Conservation (phyloP, 92 coral and sea anemone species). For the Blastomussa wellsi region DNA sequence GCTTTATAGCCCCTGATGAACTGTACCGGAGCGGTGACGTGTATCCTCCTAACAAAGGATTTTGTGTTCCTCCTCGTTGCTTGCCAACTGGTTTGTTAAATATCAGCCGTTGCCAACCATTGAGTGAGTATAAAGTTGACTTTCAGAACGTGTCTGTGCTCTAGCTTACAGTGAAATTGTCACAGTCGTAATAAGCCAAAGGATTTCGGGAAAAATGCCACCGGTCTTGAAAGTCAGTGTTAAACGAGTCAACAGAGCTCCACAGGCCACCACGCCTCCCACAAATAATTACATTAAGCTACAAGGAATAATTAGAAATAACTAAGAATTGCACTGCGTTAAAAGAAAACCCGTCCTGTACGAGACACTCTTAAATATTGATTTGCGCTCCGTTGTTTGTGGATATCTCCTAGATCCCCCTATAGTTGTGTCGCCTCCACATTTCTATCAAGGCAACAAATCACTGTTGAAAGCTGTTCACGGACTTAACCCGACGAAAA, state of each 20-base stretch:
- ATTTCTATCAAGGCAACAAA: constrained; percentile 82
- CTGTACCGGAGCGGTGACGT: constrained; percentile 74
- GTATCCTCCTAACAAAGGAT: constrained; percentile 79
- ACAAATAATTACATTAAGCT: no score
- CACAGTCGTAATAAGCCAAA: no score
- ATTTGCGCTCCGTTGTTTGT: neutral
- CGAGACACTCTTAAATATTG: neutral
- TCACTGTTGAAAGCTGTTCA: constrained; percentile 64
- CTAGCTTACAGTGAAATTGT: no score
- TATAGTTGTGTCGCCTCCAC: constrained; percentile 85
- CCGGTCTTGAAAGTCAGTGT: no score
- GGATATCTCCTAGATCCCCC: constrained; percentile 76
- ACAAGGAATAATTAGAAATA: neutral
- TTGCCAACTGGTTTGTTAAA: constrained; percentile 82
- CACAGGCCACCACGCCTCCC: no score
- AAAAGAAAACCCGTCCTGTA: neutral
- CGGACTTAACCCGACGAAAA: constrained; percentile 75
- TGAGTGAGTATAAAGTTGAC: constrained; percentile 58
- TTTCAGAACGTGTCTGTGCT: neutral
- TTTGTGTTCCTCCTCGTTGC: constrained; percentile 79
- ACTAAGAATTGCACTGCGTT: neutral
- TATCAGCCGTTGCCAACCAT: constrained; percentile 76
- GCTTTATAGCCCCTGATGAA: constrained; percentile 71
- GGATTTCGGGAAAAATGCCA: no score
- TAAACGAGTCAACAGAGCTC: no score